These are phyloP conservation scores for Zosterops pallidus DNA, from an alignment of 2,113 vertebrate genomes.

Conservation along the genomic window DNA sequence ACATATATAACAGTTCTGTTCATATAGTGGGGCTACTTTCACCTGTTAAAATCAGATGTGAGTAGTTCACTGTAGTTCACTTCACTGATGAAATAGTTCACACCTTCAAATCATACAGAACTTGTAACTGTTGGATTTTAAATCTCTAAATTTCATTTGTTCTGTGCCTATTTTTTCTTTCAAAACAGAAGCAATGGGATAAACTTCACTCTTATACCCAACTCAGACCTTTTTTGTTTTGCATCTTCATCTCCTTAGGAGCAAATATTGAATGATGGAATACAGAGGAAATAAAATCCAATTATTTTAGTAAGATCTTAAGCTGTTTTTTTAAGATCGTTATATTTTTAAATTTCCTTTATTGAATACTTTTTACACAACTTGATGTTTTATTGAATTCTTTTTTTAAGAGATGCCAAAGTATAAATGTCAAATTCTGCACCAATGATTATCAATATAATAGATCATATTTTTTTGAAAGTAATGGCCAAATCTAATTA, in stretches of 20 bases:
- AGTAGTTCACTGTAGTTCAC: background rate
- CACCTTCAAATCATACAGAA: background rate
- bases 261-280: background rate
- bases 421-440: background rate
- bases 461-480: conserved; percentile 9
- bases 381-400: background rate
- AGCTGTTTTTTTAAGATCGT: background rate
- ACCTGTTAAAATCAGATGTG: background rate
- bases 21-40: background rate
- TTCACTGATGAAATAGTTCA: no score
- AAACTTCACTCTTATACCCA: background rate
- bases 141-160: background rate
- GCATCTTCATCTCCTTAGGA: background rate
- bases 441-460: background rate
- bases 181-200: background rate
- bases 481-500: background rate
- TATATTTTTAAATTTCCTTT: background rate
- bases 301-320: background rate
- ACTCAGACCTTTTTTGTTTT: background rate
- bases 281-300: background rate
- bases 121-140: background rate
- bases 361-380: background rate
- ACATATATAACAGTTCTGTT: background rate
- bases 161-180: background rate
- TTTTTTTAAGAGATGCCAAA: background rate